phyloP scores from a whole-genome alignment of 2,888 invertebrate genomes.

The Colletes collaris region DNA sequence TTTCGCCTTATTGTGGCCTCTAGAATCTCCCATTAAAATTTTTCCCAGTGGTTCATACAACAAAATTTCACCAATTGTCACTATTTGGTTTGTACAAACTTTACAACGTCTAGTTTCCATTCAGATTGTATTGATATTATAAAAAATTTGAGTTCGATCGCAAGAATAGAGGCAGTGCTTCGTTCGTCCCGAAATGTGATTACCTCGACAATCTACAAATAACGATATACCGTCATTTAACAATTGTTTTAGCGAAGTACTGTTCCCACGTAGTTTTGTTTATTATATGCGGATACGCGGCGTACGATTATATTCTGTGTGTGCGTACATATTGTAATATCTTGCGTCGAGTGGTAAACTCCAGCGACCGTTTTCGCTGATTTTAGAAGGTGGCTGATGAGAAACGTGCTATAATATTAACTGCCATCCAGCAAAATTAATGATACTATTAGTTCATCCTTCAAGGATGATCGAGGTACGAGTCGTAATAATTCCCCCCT shows the following conservation, averaged over 20 bases:
- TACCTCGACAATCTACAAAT: constrained; percentile 2
- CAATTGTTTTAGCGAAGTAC: constrained; percentile 15
- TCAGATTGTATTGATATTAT: too few species aligned
- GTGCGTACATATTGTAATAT: constrained; percentile 29
- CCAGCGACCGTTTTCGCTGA: constrained; percentile 15
- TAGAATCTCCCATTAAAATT: too few species aligned
- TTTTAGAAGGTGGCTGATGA: neutral
- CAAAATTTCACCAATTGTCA: too few species aligned
- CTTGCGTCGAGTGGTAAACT: constrained; percentile 22
- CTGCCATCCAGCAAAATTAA: constrained; percentile 29
- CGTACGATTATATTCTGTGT: constrained; percentile 21
- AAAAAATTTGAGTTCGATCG: too few species aligned
- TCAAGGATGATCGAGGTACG: constrained; percentile 7
- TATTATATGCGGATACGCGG: neutral
- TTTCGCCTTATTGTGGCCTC: too few species aligned
- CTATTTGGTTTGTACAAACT: too few species aligned
- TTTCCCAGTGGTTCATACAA: too few species aligned
- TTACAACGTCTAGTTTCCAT: too few species aligned
- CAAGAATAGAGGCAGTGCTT: too few species aligned
- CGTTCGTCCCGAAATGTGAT: neutral
- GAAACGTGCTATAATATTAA: constrained; percentile 17
- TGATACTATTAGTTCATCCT: constrained; percentile 39
- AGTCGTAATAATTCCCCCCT: constrained; percentile 1
- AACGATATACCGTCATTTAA: constrained; percentile 16
- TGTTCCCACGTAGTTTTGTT: constrained; percentile 5